phyloP scores from a whole-genome alignment of 2,888 invertebrate genomes.

The Epinotia demarniana region DNA sequence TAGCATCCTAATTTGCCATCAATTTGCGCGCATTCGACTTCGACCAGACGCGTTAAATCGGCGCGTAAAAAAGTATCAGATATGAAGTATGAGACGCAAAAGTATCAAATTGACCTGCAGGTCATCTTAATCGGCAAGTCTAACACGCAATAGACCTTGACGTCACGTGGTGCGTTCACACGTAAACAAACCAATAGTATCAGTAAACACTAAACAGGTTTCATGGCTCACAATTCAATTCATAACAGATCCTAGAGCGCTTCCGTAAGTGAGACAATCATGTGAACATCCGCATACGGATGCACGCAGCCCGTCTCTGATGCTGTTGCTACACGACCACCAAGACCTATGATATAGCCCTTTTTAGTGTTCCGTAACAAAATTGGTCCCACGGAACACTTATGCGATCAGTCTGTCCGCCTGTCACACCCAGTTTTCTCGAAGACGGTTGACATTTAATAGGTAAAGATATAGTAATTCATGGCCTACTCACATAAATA shows the following conservation, averaged over 20 bases:
- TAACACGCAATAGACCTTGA: conserved; percentile 69
- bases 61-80: too few relatives aligned
- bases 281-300: conserved; percentile 50
- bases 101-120: neutral
- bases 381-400: too few relatives aligned
- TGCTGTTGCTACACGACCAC: neutral
- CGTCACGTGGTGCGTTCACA: conserved; percentile 65
- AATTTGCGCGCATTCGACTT: too few relatives aligned
- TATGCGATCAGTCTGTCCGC: too few relatives aligned
- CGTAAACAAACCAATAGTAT: conserved; percentile 64
- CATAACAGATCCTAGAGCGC: conserved; percentile 69
- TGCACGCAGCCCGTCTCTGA: conserved; percentile 40
- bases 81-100: too few relatives aligned
- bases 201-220: conserved; percentile 60
- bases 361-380: neutral
- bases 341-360: neutral
- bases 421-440: too few relatives aligned
- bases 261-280: conserved; percentile 55
- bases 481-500: too few relatives aligned
- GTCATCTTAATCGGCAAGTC: conserved; percentile 11
- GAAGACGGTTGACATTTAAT: too few relatives aligned
- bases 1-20: too few relatives aligned
- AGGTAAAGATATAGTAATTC: too few relatives aligned
- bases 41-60: too few relatives aligned
- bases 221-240: conserved; percentile 57